These are phyloP conservation scores for Nannobrachium achirus DNA, from an alignment of 2,113 vertebrate genomes.

Conservation along the genomic window DNA sequence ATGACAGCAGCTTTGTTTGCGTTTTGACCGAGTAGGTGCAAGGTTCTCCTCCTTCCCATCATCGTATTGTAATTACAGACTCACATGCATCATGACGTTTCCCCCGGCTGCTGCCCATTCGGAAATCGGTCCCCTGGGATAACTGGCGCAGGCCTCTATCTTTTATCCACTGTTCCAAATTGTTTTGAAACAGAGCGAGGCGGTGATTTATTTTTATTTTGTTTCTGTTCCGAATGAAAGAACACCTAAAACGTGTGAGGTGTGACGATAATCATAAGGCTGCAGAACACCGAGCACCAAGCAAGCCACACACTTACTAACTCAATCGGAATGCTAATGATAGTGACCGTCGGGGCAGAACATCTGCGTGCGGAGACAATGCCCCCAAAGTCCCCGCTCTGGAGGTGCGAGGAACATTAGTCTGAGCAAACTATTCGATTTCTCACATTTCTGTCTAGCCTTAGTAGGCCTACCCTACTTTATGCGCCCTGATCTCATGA, in stretches of 20 bases:
- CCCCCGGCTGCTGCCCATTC: neutral
- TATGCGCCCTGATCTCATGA: constrained; percentile 33
- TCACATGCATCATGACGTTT: neutral
- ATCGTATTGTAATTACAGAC: constrained; percentile 18
- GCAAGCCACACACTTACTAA: constrained; percentile 46
- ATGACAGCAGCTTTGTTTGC: constrained; percentile 31
- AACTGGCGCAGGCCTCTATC: neutral
- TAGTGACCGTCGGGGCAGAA: constrained; percentile 72
- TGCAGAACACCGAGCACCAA: constrained; percentile 35
- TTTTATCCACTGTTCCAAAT: constrained; percentile 6
- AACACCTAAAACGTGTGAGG: constrained; percentile 33
- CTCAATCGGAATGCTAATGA: constrained; percentile 71
- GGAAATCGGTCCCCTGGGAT: neutral
- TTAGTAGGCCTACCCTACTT: too few species aligned
- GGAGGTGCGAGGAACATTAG: constrained; percentile 67
- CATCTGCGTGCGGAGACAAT: constrained; percentile 72
- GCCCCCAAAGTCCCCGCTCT: constrained; percentile 49
- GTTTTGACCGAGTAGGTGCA: neutral
- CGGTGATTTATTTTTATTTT: constrained; percentile 11
- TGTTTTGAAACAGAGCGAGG: constrained; percentile 9
- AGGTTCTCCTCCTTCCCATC: neutral
- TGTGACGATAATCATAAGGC: constrained; percentile 62
- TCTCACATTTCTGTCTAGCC: constrained; percentile 69
- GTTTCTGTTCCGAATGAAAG: constrained; percentile 52
- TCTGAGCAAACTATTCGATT: constrained; percentile 76